These are phyloP conservation scores for Sebastes hopkinsi DNA, from an alignment of 2,797 vertebrate genomes.

Conservation along the genomic window DNA sequence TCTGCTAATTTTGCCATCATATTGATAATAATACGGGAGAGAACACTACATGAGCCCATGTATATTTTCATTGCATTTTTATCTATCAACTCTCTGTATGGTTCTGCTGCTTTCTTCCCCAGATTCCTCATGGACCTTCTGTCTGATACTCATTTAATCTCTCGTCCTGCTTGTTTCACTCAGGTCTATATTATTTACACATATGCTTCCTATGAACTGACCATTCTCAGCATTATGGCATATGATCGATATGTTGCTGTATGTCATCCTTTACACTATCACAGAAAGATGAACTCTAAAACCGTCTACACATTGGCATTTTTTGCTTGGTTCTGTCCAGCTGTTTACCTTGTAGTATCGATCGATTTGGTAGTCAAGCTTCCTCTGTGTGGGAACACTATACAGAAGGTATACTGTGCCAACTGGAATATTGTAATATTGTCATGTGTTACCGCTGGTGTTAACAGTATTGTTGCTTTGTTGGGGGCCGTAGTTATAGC, in stretches of 20 bases:
- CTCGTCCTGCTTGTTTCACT: slow-evolving; percentile 54
- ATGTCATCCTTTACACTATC: slow-evolving; percentile 67
- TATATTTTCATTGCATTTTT: slow-evolving; percentile 55
- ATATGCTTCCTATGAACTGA: slow-evolving; percentile 49
- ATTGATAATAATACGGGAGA: slow-evolving; percentile 35
- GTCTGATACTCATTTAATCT: slow-evolving; percentile 58
- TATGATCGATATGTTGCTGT: slow-evolving; percentile 70
- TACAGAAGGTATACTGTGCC: slow-evolving; percentile 63
- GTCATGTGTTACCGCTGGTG: slow-evolving; percentile 43
- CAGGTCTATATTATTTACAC: slow-evolving; percentile 66
- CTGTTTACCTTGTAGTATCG: fast-evolving
- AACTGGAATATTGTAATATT: slow-evolving; percentile 55
- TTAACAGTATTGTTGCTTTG: slow-evolving; percentile 39
- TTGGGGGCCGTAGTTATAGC: background rate
- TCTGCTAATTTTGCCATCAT: slow-evolving; percentile 51
- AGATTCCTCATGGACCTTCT: slow-evolving; percentile 60
- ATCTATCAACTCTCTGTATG: slow-evolving; percentile 47
- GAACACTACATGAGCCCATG: slow-evolving; percentile 56
- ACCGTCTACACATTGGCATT: slow-evolving; percentile 21
- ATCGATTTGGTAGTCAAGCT: background rate
- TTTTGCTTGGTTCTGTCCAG: slow-evolving; percentile 35
- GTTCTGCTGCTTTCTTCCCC: slow-evolving; percentile 54
- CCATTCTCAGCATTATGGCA: slow-evolving; percentile 59
- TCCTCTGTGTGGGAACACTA: slow-evolving; percentile 60
- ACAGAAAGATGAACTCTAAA: slow-evolving; percentile 50